These are phyloP conservation scores for Dynastes grantii DNA, from an alignment of 2,888 invertebrate species.

Conservation along the genomic window DNA sequence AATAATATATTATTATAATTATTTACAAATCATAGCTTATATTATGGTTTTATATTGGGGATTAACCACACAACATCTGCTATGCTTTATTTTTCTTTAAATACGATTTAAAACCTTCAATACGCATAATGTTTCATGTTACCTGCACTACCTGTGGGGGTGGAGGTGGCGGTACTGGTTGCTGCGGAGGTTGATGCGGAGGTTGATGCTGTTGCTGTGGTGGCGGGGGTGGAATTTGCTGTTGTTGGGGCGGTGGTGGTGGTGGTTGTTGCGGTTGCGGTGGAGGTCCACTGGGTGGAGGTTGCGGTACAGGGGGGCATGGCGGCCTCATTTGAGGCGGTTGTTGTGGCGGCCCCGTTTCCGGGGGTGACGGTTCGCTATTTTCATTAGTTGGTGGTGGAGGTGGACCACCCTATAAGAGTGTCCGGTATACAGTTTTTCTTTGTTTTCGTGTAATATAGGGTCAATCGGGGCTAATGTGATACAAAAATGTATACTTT, in stretches of 20 bases:
- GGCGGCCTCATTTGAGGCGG: slow-evolving; percentile 57
- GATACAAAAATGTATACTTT: too few relatives aligned
- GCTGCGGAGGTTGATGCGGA: slow-evolving; percentile 7
- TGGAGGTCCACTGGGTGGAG: slow-evolving; percentile 52
- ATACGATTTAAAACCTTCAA: background rate
- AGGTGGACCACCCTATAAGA: slow-evolving; percentile 67
- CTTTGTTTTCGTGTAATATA: background rate
- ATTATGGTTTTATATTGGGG: background rate
- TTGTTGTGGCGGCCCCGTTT: slow-evolving; percentile 56
- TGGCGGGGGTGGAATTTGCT: slow-evolving; percentile 53
- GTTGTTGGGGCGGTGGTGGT: slow-evolving; percentile 55
- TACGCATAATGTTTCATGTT: background rate
- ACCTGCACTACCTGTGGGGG: slow-evolving; percentile 59
- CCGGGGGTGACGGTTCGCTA: slow-evolving; percentile 59
- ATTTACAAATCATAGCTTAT: background rate
- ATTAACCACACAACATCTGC: slow-evolving; percentile 24
- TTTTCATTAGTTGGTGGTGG: slow-evolving; percentile 60
- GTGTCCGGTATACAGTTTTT: slow-evolving; percentile 22
- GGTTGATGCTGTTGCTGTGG: slow-evolving; percentile 34
- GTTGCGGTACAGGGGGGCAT: slow-evolving; percentile 60
- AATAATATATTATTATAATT: background rate
- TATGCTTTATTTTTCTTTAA: slow-evolving; percentile 44
- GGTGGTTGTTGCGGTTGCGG: slow-evolving; percentile 51
- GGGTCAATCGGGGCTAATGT: too few relatives aligned
- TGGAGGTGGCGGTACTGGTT: slow-evolving; percentile 41